Percentiles rank a stretch among this genome's conserved stretches.
Conservation (phyloP, 2,113 vertebrate genomes). For the Chamaea fasciata region DNA sequence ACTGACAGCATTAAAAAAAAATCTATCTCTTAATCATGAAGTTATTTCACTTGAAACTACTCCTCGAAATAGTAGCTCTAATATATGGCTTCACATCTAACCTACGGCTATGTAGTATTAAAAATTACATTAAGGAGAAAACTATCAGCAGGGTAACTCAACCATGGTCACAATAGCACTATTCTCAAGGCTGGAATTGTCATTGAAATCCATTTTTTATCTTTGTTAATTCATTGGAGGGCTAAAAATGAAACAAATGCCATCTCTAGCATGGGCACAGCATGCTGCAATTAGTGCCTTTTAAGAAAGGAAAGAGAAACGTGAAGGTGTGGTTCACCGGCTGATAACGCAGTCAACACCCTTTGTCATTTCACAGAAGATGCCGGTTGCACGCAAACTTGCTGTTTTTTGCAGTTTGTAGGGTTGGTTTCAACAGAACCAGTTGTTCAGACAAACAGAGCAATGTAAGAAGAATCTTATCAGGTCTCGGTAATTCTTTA, state of each 20-base stretch:
- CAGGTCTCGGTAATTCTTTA: slow-evolving; percentile 66
- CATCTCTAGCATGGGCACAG: slow-evolving; percentile 28
- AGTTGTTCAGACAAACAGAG: slow-evolving; percentile 57
- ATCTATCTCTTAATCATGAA: neutral
- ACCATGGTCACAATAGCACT: slow-evolving; percentile 50
- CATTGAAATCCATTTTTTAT: slow-evolving; percentile 57
- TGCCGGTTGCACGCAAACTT: neutral
- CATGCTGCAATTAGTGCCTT: neutral
- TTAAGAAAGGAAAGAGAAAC: slow-evolving; percentile 28
- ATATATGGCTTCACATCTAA: slow-evolving; percentile 47
- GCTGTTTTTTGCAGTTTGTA: slow-evolving; percentile 50
- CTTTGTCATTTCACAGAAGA: slow-evolving; percentile 29
- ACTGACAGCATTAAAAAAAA: neutral
- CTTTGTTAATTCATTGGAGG: slow-evolving; percentile 58
- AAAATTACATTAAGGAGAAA: slow-evolving; percentile 63
- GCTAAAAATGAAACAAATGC: slow-evolving; percentile 41
- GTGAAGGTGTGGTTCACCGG: neutral
- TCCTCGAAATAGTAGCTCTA: slow-evolving; percentile 44
- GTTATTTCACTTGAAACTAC: slow-evolving; percentile 47
- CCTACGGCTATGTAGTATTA: slow-evolving; percentile 36
- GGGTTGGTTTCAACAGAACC: slow-evolving; percentile 47
- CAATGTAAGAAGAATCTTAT: slow-evolving; percentile 60
- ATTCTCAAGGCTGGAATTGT: slow-evolving; percentile 65
- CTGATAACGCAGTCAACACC: neutral
- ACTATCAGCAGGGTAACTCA: slow-evolving; percentile 58